Percentiles rank a stretch among this genome's conserved stretches.
Evolutionary conservation across 37 sponge, comb jelly and placozoan genomes (phyloP).

Genomic region (Chondrosia reniformis): DNA sequence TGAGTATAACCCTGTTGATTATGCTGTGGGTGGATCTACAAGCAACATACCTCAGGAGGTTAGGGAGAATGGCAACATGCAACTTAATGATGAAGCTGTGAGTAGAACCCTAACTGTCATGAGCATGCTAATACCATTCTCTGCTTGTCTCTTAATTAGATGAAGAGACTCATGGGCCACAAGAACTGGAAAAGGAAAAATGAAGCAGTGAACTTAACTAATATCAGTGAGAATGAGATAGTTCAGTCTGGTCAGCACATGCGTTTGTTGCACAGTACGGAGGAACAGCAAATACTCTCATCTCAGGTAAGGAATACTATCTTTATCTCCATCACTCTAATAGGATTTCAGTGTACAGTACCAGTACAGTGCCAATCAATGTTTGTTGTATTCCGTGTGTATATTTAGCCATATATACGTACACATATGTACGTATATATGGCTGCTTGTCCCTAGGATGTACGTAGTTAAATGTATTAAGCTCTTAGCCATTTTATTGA

Average conservation of each 20-base stretch:
- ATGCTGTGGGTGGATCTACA: no score
- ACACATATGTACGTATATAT: not conserved
- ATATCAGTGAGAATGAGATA: constrained; percentile 8
- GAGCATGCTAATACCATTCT: not conserved
- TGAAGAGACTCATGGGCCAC: constrained; percentile 17
- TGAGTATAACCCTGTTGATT: not conserved
- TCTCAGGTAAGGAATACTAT: not conserved
- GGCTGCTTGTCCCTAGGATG: not conserved
- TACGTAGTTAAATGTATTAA: not conserved
- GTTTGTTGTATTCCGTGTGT: not conserved
- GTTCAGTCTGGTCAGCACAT: constrained; percentile 6
- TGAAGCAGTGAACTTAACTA: not conserved
- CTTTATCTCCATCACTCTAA: not conserved
- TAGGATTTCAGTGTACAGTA: not conserved
- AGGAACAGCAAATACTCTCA: constrained; percentile 6
- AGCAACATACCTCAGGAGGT: no score
- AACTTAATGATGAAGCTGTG: no score
- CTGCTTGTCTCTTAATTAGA: not conserved
- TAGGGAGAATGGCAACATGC: no score
- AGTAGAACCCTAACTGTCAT: not conserved
- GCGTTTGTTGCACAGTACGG: constrained; percentile 9
- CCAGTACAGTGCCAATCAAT: not conserved
- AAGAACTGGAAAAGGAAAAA: constrained; percentile 9
- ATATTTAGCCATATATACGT: not conserved
- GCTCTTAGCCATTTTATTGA: not conserved